phyloP scores from a whole-genome alignment of 1,140 invertebrate species.

The Pteromalus puparum region DNA sequence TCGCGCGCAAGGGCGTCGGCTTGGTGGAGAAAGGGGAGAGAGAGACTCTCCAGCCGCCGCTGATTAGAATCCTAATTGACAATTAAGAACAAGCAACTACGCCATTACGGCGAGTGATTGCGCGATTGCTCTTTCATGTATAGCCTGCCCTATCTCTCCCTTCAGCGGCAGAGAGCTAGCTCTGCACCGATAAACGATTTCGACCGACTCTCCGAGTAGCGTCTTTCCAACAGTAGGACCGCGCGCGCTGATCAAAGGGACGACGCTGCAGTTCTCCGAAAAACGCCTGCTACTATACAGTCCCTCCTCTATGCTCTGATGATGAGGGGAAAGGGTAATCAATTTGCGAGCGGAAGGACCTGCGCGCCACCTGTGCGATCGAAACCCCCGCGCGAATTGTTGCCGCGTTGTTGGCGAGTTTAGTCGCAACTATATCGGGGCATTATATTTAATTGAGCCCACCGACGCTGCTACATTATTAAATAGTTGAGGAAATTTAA shows the following conservation, averaged over 20 bases:
- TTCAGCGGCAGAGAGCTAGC: neutral
- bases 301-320: too few species aligned
- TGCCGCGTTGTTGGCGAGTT: too few species aligned
- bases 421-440: too few species aligned
- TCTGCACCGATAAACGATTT: constrained; percentile 32
- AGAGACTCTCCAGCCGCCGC: constrained; percentile 48
- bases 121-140: constrained; percentile 46
- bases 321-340: constrained; percentile 9
- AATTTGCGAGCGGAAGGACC: constrained; percentile 10
- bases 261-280: constrained; percentile 15
- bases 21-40: constrained; percentile 27
- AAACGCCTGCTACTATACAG: neutral
- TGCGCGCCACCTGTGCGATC: neutral
- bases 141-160: neutral
- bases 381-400: too few species aligned
- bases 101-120: constrained; percentile 49
- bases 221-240: neutral
- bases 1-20: constrained; percentile 3
- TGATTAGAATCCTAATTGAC: constrained; percentile 64
- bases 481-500: too few species aligned
- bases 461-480: too few species aligned
- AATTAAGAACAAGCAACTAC: constrained; percentile 61
- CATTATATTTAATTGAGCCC: too few species aligned
- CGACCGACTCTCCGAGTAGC: neutral
- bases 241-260: constrained; percentile 42